Conservation (phyloP, 2,113 vertebrate genomes). For the Capra hircus region DNA sequence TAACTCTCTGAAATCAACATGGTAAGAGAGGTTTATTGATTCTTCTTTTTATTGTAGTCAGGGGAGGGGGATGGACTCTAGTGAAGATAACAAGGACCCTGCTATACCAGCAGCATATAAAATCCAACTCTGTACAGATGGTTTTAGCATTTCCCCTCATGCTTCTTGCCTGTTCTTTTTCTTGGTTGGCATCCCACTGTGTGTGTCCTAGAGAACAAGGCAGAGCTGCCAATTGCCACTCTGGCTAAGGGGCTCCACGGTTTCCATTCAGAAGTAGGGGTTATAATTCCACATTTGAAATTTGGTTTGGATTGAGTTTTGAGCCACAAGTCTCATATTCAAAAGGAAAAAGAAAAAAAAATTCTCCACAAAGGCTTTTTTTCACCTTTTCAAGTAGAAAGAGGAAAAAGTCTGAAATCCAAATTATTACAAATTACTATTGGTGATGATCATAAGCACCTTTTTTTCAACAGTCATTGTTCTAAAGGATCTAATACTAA, state of each 20-base stretch:
- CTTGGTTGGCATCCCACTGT: slow-evolving; percentile 53
- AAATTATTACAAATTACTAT: slow-evolving; percentile 28
- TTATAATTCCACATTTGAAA: slow-evolving; percentile 63
- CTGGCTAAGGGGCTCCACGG: slow-evolving; percentile 48
- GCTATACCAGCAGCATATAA: background rate
- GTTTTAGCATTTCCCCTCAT: slow-evolving; percentile 56
- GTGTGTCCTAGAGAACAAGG: slow-evolving; percentile 45
- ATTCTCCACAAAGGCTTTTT: background rate
- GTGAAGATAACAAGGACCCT: background rate
- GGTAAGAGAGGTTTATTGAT: background rate
- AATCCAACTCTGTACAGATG: slow-evolving; percentile 48
- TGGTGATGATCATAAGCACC: background rate
- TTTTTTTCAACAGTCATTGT: background rate
- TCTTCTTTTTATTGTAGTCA: background rate
- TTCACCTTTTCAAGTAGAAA: slow-evolving; percentile 31
- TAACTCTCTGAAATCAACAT: background rate
- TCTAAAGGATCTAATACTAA: background rate
- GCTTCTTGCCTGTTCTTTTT: slow-evolving; percentile 60
- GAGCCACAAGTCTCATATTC: slow-evolving; percentile 24
- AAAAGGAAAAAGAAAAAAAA: background rate
- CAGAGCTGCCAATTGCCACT: slow-evolving; percentile 63
- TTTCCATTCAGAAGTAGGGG: slow-evolving; percentile 63
- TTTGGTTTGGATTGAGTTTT: slow-evolving; percentile 68
- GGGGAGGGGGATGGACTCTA: background rate
- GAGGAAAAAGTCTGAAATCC: background rate